Evolutionary conservation across 2,113 vertebrate species (phyloP).

Genomic region (Arothron firmamentum): DNA sequence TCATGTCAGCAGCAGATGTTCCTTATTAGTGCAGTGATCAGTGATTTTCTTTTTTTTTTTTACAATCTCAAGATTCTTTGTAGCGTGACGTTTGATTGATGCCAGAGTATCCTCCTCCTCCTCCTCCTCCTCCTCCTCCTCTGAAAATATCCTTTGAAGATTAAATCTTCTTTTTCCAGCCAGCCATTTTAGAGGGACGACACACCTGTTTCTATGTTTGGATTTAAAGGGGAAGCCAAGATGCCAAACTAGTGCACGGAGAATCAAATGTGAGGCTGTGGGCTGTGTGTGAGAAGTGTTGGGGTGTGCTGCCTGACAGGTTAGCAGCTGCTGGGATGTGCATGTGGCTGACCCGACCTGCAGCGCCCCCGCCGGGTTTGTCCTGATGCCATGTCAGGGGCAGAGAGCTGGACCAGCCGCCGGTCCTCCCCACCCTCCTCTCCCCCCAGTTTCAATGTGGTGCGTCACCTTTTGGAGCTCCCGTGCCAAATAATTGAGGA

Average conservation of each 20-base stretch:
- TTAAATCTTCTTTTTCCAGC: too few relatives aligned
- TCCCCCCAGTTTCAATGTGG: slow-evolving; percentile 4
- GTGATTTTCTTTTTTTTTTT: neutral
- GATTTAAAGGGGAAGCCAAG: slow-evolving; percentile 12
- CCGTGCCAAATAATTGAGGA: slow-evolving; percentile 45
- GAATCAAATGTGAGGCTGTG: neutral
- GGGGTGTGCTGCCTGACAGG: too few relatives aligned
- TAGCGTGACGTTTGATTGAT: too few relatives aligned
- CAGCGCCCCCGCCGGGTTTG: slow-evolving; percentile 1
- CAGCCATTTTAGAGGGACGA: neutral
- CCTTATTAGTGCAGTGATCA: slow-evolving; percentile 1
- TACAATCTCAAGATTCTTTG: too few relatives aligned
- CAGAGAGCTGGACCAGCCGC: slow-evolving; percentile 14
- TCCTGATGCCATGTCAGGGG: slow-evolving; percentile 11
- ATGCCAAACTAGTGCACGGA: neutral
- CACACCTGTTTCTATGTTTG: neutral
- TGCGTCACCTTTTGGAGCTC: slow-evolving; percentile 54
- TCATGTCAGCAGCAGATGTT: neutral
- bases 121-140: neutral
- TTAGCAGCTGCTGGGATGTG: too few relatives aligned
- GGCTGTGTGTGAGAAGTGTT: too few relatives aligned
- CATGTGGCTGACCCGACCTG: slow-evolving; percentile 8
- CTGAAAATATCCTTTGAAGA: too few relatives aligned
- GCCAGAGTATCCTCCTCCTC: neutral
- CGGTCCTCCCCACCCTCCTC: slow-evolving; percentile 3